phyloP scores from a whole-genome alignment of 2,888 invertebrate species.

The Gymnocheta viridis region DNA sequence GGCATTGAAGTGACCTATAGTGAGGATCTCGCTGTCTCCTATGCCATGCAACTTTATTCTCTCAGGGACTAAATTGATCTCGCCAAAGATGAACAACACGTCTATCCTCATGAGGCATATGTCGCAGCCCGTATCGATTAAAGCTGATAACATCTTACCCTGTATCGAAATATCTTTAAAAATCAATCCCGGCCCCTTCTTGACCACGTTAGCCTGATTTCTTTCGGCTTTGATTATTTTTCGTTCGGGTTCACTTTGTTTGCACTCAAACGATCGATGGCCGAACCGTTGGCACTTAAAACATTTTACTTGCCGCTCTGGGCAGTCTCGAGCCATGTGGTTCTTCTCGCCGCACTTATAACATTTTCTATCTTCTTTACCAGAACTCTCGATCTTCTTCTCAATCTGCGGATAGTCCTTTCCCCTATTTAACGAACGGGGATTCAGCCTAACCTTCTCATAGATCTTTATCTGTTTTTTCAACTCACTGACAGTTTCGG shows the following conservation, averaged over 20 bases:
- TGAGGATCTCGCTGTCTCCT: background rate
- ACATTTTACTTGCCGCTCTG: background rate
- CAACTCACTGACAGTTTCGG: background rate
- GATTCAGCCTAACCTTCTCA: background rate
- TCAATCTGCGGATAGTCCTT: background rate
- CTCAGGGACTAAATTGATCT: background rate
- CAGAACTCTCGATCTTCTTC: background rate
- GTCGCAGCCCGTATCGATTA: constrained; percentile 11
- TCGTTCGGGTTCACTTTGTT: background rate
- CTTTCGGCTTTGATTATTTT: background rate
- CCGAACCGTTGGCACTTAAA: no score
- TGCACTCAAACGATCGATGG: background rate
- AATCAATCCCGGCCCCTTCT: background rate
- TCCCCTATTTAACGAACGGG: background rate
- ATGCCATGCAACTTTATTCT: background rate
- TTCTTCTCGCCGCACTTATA: background rate
- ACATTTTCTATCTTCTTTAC: background rate
- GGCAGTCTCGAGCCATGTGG: constrained; percentile 2
- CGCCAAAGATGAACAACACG: background rate
- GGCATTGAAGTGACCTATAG: background rate
- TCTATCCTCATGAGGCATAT: background rate
- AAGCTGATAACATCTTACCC: background rate
- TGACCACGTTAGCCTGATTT: constrained; percentile 11
- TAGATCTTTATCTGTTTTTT: background rate
- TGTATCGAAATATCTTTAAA: background rate